Evolutionary conservation across 1,140 invertebrate species (phyloP), one percentile per base, ranked within the genome.

Genomic region (Drosophila dunni): DNA sequence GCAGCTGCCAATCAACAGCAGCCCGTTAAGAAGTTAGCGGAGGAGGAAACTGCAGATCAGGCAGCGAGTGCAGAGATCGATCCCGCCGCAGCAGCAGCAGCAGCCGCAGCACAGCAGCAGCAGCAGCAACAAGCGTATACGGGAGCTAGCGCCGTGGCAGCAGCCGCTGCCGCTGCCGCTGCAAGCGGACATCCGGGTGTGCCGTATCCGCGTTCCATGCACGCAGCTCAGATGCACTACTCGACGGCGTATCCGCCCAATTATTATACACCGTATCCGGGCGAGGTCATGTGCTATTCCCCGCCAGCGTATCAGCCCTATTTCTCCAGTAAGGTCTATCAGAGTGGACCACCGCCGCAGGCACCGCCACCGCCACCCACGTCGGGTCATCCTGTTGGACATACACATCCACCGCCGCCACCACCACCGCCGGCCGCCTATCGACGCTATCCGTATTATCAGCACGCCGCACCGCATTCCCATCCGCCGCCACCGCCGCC

Each of bases 261-360:
- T 81, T 94, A 94, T 54, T 92, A 92, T 64, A 63, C 90, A 38
- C 90, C 91, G 64, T 92, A 92, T 85, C 91, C 90, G 63, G 79
- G 82, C 61, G 91, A 92, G 72, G 91, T 91, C 70, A 93, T 94
- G 81, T 94, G 94, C 92, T 95, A 95, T 86, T 94, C 94, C 70
- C 94, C 94, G 58, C 94, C 94, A 65, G 77, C 90, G 57, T 95
- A 93, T 75, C 93, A 93, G 82, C 89, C 93, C 20, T 92, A 92
- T 42, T 92, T 92, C 65, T 62, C 91, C 42, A 81, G 89, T 82
- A 92, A 92, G 75, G 89, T 91, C 7, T 92, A 92, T 60, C 91
- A 92, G 73, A 89, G 85, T 67, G 91, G 82, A n/a, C 84, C 81
- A 34, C 91, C 93, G 57, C 91, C 91, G 61, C 91, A 91, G 42